These are phyloP conservation scores for Sylvilagus floridanus DNA, from an alignment of 2,797 vertebrate species.

Conservation along the genomic window DNA sequence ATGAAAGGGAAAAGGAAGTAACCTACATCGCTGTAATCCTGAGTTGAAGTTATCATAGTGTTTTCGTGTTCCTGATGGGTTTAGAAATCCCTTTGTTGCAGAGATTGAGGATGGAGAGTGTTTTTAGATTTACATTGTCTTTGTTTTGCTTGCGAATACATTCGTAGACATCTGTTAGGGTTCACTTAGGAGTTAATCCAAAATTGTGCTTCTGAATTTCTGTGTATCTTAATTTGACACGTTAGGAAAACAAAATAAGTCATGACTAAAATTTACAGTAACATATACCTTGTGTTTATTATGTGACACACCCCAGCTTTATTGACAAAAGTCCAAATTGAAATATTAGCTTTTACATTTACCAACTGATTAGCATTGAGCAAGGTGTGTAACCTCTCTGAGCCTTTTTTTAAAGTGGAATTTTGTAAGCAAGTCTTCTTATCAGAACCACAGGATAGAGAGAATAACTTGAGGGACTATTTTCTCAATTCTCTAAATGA, in stretches of 20 bases:
- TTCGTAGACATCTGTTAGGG: slow-evolving; percentile 47
- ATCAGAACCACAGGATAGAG: slow-evolving; percentile 17
- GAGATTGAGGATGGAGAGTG: neutral
- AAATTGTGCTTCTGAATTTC: slow-evolving; percentile 65
- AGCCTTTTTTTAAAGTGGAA: neutral
- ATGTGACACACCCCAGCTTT: slow-evolving; percentile 35
- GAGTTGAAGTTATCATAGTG: neutral
- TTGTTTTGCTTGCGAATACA: slow-evolving; percentile 57
- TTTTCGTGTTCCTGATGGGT: neutral
- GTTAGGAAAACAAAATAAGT: slow-evolving; percentile 66
- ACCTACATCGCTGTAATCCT: neutral
- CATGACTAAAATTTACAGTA: slow-evolving; percentile 63
- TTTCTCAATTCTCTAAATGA: neutral
- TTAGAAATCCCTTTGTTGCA: slow-evolving; percentile 45
- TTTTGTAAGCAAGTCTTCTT: slow-evolving; percentile 3
- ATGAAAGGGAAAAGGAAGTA: slow-evolving; percentile 18
- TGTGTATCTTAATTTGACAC: slow-evolving; percentile 72
- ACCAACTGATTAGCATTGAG: neutral
- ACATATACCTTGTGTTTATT: slow-evolving; percentile 46
- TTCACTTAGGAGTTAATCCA: slow-evolving; percentile 59
- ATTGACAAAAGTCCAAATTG: slow-evolving; percentile 26
- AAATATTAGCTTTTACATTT: slow-evolving; percentile 29
- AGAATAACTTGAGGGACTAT: neutral
- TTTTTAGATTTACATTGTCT: slow-evolving; percentile 42
- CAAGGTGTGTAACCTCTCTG: neutral